A percentile compares a stretch with the other conserved stretches of the same genome.
These are phyloP conservation scores for Corythornis cristatus DNA, from an alignment of 2,113 vertebrate genomes.

Conservation along the genomic window DNA sequence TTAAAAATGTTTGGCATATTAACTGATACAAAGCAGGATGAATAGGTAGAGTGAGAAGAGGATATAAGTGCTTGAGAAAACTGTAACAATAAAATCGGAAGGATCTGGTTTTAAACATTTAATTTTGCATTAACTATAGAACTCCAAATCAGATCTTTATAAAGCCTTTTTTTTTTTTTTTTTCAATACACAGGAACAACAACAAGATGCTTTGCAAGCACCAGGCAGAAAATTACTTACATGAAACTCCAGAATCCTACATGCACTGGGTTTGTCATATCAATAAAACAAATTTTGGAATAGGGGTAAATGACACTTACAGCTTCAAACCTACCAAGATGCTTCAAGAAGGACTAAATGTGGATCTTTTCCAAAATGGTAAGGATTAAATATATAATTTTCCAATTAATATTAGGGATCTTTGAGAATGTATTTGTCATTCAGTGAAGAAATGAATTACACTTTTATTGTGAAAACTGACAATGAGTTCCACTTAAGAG, in stretches of 20 bases:
- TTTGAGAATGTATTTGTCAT: neutral
- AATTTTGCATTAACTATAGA: neutral
- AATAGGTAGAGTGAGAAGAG: neutral
- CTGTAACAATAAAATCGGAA: neutral
- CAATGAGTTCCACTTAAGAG: neutral
- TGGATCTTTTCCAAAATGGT: constrained; percentile 71
- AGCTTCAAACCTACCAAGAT: constrained; percentile 59
- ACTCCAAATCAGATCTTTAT: neutral
- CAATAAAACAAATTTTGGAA: neutral
- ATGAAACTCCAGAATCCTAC: neutral
- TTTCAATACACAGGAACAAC: neutral
- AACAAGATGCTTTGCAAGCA: constrained; percentile 37
- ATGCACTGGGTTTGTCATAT: constrained; percentile 50
- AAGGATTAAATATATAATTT: constrained; percentile 22
- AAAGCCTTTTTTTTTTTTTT: neutral
- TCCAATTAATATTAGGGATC: neutral
- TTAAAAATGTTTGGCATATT: neutral
- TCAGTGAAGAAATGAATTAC: neutral
- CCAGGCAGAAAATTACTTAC: neutral
- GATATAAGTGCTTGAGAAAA: neutral
- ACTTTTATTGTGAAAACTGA: neutral
- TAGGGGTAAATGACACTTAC: neutral
- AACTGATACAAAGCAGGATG: neutral
- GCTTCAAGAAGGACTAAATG: constrained; percentile 27
- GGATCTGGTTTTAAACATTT: neutral